Evolutionary conservation across 2,113 vertebrate species (phyloP).

Genomic region (Oryzias melastigma): DNA sequence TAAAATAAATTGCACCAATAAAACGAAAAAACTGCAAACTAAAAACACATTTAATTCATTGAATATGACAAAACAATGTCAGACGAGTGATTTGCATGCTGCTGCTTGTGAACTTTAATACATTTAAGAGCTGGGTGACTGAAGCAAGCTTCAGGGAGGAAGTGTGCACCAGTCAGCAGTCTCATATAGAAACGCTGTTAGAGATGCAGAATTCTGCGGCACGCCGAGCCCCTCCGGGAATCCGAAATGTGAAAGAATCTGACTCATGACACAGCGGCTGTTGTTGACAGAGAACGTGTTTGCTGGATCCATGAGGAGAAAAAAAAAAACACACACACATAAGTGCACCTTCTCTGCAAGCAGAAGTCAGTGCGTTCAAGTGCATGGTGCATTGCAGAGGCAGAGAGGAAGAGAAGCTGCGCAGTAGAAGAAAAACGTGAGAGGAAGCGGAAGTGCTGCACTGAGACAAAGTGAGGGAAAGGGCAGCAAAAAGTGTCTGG

Average conservation of each 20-base stretch:
- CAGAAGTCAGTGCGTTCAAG: constrained; percentile 46
- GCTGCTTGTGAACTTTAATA: constrained; percentile 28
- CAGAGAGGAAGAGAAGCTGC: constrained; percentile 18
- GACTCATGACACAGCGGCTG: constrained; percentile 47
- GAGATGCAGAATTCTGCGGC: constrained; percentile 66
- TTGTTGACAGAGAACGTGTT: constrained; percentile 28
- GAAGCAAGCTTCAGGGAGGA: background rate
- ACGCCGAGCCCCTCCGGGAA: constrained; percentile 36
- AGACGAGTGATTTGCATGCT: background rate
- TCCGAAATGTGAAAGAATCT: constrained; percentile 42
- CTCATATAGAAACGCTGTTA: constrained; percentile 45
- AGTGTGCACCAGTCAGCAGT: constrained; percentile 19
- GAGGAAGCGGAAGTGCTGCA: constrained; percentile 14
- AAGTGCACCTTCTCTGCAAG: constrained; percentile 36
- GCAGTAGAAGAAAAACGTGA: constrained; percentile 22
- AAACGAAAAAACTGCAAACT: background rate
- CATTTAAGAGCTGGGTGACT: constrained; percentile 22
- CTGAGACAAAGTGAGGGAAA: background rate
- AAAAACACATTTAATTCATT: background rate
- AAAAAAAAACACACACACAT: constrained; percentile 20
- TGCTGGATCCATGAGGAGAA: constrained; percentile 40
- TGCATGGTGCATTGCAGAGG: constrained; percentile 78
- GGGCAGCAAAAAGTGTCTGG: too few species aligned
- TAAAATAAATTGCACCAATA: background rate
- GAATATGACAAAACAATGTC: background rate